Evolutionary conservation across 1,140 invertebrate genomes (phyloP), one percentile per base, ranked within the genome.

Genomic region (Belonocnema kinseyi): DNA sequence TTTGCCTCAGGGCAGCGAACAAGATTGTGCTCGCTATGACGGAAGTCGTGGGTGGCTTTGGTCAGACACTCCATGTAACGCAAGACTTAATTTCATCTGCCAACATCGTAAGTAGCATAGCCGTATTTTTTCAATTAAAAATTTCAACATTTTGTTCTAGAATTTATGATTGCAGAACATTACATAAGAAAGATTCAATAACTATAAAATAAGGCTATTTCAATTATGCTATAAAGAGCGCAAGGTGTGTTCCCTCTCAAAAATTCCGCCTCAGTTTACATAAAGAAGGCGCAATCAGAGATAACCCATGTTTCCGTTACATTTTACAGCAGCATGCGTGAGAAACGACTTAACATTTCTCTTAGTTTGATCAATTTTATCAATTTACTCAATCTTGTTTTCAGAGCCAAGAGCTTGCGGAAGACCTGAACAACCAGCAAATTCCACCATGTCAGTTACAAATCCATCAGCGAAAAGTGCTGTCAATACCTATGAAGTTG

Each of bases 21-120:
- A 90, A 33, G 96, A 97, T 81, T 98, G 97, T 86, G 97, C 97
- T 5, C 90, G 97, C 53, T 98, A 97, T 88, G 97, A 98, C 88
- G 97, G 97, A 77, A 96, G 96, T 82, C 97, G 97, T 89, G 97
- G 97, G 13, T 98, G 97, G 97, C 93, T 98, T 0, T 98, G 97
- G 97, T 97, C 96, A 1, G 97, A 98, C 85, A 98, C 97, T 14
- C 96, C 97, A 88, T 98, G 97, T 90, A 94, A 95, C 76, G 94
- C 95, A 7, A 93, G 94, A 78, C 92, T 98, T 26, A 98, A 98
- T 91, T 98, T 96, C 90, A 98, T 98, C 78, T 98, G 97, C 87
- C 97, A 98, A 92, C 97, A 98, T 91, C 96, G 96, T 97, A 92
- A 96, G 96, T 95, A 78, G 54, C 33, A 56, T 56, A 19, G 10